Evolutionary conservation across 2,888 invertebrate species (phyloP).

Genomic region (Steinernema scapterisci): DNA sequence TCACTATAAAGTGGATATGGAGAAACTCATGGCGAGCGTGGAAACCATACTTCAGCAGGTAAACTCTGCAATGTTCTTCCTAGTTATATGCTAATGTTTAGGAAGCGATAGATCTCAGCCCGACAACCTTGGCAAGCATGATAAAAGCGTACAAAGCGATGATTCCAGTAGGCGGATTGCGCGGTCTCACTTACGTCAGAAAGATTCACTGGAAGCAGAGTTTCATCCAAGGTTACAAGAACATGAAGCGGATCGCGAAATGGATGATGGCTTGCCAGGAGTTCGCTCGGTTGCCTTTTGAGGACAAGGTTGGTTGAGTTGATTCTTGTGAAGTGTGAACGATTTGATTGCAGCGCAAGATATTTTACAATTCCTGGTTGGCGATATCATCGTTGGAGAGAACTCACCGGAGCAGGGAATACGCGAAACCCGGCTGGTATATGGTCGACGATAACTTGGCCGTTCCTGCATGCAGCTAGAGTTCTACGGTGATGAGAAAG

Average conservation of each 20-base stretch:
- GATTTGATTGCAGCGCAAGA: not conserved
- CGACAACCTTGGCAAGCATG: slow-evolving; percentile 17
- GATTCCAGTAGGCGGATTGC: not conserved
- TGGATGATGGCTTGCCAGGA: not conserved
- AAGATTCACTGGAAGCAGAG: no score
- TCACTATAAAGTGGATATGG: not conserved
- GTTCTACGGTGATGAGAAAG: no score
- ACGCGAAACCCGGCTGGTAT: no score
- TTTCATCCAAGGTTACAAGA: no score
- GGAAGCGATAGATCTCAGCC: not conserved
- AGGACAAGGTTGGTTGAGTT: not conserved
- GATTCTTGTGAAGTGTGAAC: not conserved
- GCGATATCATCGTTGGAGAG: no score
- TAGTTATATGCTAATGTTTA: not conserved
- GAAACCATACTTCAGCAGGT: no score
- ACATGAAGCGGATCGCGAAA: not conserved
- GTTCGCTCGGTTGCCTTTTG: not conserved
- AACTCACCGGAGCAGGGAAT: no score
- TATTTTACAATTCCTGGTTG: no score
- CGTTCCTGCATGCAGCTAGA: no score
- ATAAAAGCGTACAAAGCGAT: slow-evolving; percentile 2
- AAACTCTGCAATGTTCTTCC: no score
- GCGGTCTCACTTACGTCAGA: not conserved
- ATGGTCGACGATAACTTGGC: no score
- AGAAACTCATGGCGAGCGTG: not conserved